Conservation (phyloP, 2,113 vertebrate genomes). For the Trematocara zebra region DNA sequence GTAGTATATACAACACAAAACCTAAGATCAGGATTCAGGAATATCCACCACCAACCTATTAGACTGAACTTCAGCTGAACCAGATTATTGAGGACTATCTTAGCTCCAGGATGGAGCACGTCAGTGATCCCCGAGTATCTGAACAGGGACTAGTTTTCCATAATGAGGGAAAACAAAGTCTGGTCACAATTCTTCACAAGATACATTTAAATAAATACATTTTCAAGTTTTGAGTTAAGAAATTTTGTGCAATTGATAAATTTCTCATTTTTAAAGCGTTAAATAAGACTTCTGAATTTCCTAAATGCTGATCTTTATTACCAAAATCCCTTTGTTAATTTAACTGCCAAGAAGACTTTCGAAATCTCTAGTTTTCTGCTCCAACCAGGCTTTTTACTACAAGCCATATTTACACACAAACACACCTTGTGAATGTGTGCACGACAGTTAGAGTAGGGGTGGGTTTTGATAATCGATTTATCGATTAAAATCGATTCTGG, state of each 20-base stretch:
- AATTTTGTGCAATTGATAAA: background rate
- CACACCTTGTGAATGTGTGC: background rate
- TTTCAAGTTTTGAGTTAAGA: background rate
- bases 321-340: background rate
- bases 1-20: background rate
- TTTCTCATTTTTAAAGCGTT: background rate
- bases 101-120: background rate
- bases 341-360: background rate
- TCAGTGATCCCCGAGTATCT: background rate
- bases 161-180: background rate
- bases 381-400: background rate
- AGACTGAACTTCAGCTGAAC: background rate
- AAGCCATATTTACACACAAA: background rate
- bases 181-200: background rate
- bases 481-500: too few species aligned
- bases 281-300: background rate
- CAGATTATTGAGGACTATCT: background rate
- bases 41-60: background rate
- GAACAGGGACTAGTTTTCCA: background rate
- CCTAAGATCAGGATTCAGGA: background rate
- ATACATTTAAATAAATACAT: background rate
- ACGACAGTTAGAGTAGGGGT: background rate
- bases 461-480: too few species aligned
- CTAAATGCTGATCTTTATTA: background rate
- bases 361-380: background rate